Conservation (phyloP, 2,113 vertebrate species). For the Rhinolophus sinicus region DNA sequence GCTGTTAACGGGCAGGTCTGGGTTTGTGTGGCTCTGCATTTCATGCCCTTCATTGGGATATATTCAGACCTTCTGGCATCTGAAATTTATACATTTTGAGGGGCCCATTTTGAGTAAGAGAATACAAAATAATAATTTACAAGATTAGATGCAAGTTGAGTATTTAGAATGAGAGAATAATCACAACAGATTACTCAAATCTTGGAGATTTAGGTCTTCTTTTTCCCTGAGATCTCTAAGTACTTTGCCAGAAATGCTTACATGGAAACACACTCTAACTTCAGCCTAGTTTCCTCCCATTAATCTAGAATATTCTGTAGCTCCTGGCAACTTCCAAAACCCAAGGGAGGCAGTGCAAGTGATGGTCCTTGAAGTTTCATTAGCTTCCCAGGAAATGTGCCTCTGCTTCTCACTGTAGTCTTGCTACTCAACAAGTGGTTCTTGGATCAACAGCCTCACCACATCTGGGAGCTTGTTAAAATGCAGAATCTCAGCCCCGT, state of each 20-base stretch:
- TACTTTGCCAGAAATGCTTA: background rate
- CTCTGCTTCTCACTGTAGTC: background rate
- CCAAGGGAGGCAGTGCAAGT: background rate
- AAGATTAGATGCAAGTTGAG: background rate
- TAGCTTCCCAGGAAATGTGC: background rate
- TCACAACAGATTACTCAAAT: background rate
- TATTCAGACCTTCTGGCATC: background rate
- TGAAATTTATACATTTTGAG: background rate
- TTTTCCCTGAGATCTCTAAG: background rate
- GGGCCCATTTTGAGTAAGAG: background rate
- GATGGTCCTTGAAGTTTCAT: background rate
- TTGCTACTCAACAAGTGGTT: background rate
- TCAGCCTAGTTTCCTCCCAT: background rate
- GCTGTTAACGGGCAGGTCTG: background rate
- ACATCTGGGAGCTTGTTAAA: background rate
- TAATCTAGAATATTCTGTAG: background rate
- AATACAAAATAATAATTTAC: background rate
- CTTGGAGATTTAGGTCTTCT: background rate
- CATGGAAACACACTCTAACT: background rate
- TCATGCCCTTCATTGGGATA: background rate
- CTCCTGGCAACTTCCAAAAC: background rate
- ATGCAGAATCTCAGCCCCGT: background rate
- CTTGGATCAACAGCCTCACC: background rate
- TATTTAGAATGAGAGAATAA: constrained; percentile 1
- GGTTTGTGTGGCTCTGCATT: background rate